A percentile compares a stretch with the other conserved stretches of the same genome.
These are phyloP conservation scores for Patella vulgata DNA, from an alignment of 1,140 invertebrate genomes.

Conservation along the genomic window DNA sequence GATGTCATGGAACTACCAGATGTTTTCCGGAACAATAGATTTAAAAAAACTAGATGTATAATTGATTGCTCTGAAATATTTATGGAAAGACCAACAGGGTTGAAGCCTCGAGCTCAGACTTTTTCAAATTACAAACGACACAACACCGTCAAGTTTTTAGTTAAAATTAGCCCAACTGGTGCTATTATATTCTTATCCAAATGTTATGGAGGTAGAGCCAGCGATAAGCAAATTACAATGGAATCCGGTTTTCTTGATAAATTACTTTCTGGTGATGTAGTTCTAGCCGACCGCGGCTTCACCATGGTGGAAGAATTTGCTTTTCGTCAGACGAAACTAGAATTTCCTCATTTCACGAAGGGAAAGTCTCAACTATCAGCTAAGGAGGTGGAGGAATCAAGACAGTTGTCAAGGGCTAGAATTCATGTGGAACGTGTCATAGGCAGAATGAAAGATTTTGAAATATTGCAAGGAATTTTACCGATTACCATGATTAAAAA, in stretches of 20 bases:
- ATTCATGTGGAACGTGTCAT: slow-evolving; percentile 33
- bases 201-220: slow-evolving; percentile 35
- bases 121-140: no score
- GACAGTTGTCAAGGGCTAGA: slow-evolving; percentile 20
- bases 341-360: no score
- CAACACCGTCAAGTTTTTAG: no score
- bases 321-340: no score
- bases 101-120: no score
- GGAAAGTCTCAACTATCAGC: slow-evolving; percentile 10
- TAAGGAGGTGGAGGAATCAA: slow-evolving; percentile 7
- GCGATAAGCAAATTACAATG: slow-evolving; percentile 60
- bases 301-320: slow-evolving; percentile 8
- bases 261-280: slow-evolving; percentile 59
- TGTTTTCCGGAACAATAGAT: no score
- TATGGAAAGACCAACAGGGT: no score
- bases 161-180: no score
- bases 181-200: no score
- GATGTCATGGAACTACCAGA: no score
- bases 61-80: no score
- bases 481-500: slow-evolving; percentile 7
- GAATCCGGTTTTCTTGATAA: slow-evolving; percentile 61
- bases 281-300: slow-evolving; percentile 66
- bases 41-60: no score
- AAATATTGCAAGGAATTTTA: slow-evolving; percentile 8
- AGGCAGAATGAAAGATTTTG: slow-evolving; percentile 2